Conservation (phyloP, 1,140 invertebrate genomes). For the Physella acuta region DNA sequence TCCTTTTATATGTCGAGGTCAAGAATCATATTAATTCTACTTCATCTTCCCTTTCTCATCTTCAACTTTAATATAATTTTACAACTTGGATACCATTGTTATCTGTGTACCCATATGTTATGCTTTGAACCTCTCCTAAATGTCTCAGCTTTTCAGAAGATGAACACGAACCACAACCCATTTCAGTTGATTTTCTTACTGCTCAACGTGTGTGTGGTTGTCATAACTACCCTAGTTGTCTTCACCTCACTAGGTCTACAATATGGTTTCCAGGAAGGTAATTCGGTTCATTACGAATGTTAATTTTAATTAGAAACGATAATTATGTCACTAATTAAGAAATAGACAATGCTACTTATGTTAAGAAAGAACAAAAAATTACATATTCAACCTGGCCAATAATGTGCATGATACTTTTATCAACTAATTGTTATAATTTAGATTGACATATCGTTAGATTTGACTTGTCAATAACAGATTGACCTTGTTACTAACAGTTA, state of each 20-base stretch:
- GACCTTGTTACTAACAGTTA: neutral
- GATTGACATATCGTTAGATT: neutral
- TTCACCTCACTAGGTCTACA: neutral
- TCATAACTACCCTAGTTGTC: neutral
- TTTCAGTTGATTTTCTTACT: neutral
- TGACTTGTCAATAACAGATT: neutral
- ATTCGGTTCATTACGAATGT: neutral
- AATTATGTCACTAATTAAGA: neutral
- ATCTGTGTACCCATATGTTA: too few species aligned
- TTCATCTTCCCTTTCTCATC: too few species aligned
- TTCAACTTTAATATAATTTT: too few species aligned
- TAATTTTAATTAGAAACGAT: neutral
- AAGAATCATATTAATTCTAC: too few species aligned
- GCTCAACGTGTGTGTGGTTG: neutral
- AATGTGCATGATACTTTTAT: too few species aligned
- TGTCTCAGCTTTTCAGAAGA: conserved; percentile 17
- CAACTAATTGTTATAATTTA: too few species aligned
- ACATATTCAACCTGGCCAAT: too few species aligned
- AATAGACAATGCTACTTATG: neutral
- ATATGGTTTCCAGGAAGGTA: conserved; percentile 11
- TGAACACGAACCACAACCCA: conserved; percentile 2
- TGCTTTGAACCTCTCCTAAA: too few species aligned
- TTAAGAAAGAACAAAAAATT: neutral
- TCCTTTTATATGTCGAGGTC: too few species aligned
- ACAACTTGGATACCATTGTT: too few species aligned